Base-by-base conservation (phyloP, 2,888 invertebrate genomes). In the Elmis aenea region DNA sequence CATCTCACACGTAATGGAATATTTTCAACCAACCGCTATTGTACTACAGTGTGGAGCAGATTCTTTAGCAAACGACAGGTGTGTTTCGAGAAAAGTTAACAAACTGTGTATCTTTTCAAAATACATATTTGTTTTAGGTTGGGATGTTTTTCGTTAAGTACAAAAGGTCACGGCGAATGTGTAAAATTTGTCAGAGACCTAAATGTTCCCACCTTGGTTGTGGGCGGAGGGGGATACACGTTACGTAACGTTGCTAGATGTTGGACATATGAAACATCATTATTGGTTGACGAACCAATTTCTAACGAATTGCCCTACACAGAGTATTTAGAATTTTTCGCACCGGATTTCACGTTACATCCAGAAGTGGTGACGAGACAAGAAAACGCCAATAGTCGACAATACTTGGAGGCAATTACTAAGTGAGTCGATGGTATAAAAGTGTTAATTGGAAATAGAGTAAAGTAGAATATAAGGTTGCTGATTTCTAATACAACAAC, bases 31-130 rank as follows among this genome's bases (percentile, higher is more conserved):
- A 0, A 92, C 93, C 0, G 95, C 92, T 0, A 94, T 99, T 52
- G 99, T 99, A 0, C 69, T 99, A 8, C 91, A 96, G 70, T 99
- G 99, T 69, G 99, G 99, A 0, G 96, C 99, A 0, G 99, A 99
- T 70, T 97, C 97, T 0, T 71, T 99, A 18, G 95, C 95, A 0
- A 90, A 91, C 24, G 99, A 99, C 68, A 67, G 82, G 62, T 63
- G 47, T 33, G 28, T 13, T 18, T 23, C 12, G n/a, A n/a, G n/a
- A n/a, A n/a, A n/a, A n/a, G n/a, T n/a, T n/a, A n/a, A n/a, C n/a
- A n/a, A n/a, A n/a, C 12, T 26, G 13, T 15, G 6, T 21, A 16
- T 15, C 14, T 23, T 33, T 18, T 23, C 18, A 5, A 4, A 5
- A 22, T n/a, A 12, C 13, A 13, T n/a, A n/a, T n/a, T n/a, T n/a